A percentile compares a stretch with the other conserved stretches of the same genome.
These are phyloP conservation scores for Tokudaia muenninki DNA, from an alignment of 2,797 vertebrate species.

Conservation along the genomic window DNA sequence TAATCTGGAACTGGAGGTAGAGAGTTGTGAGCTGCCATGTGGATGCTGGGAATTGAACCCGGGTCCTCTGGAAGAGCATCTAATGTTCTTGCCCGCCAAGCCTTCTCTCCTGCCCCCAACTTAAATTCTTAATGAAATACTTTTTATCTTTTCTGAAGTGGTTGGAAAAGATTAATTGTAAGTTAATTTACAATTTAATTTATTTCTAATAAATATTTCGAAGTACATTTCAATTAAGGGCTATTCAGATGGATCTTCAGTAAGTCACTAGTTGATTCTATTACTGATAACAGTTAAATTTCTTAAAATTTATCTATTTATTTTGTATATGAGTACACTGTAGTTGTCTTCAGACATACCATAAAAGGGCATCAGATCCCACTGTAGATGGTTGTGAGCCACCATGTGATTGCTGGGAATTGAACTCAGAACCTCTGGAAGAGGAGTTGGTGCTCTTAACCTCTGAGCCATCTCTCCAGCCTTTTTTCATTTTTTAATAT, in stretches of 20 bases:
- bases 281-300: not conserved
- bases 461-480: too few species aligned
- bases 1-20: not conserved
- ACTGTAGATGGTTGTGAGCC: too few species aligned
- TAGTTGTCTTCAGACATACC: too few species aligned
- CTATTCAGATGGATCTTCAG: not conserved
- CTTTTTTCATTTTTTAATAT: not conserved
- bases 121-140: not conserved
- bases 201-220: constrained; percentile 44
- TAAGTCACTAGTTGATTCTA: constrained; percentile 25
- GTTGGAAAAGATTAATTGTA: not conserved
- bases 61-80: not conserved
- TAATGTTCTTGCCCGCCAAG: not conserved
- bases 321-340: too few species aligned
- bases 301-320: not conserved
- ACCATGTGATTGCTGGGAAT: too few species aligned
- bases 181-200: not conserved
- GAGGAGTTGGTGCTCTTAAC: too few species aligned
- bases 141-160: not conserved
- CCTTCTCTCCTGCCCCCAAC: not conserved
- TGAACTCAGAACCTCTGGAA: too few species aligned
- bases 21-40: not conserved
- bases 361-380: too few species aligned
- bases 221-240: not conserved
- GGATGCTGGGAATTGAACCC: not conserved